Base-by-base conservation (phyloP, 1,140 invertebrate genomes). In the Pseudomyrmex sp. region DNA sequence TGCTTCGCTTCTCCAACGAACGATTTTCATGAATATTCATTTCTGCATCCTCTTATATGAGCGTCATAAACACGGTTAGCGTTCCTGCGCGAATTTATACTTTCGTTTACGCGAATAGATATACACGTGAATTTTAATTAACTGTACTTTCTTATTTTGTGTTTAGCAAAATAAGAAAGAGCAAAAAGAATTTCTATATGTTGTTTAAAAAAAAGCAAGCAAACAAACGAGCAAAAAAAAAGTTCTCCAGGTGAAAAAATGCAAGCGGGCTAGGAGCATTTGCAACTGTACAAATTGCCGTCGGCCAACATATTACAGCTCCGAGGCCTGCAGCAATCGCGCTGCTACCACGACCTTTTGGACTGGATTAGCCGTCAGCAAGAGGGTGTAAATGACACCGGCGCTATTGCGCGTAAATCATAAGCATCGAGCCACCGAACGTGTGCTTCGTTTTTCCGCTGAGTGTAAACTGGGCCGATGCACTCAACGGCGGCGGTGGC, bases 371-470 rank as follows among this genome's bases (percentile, higher is more conserved):
- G 87, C 88, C 91, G 86, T 83, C 80, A 88, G 89, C 83, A 87
- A 35, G 35, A 35, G 91, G 91, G 88, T 92, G 91, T 92, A 92
- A 92, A 92, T 90, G 91, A 90, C 88, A 90, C 76, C 82, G 88
- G 84, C 86, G 50, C 85, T 86, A 91, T 90, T 84, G 77, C 86
- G 66, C 86, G 83, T 92, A 92, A 92, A 92, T 92, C 91, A 92
- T 90, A 61, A 26, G n/a, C 63, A 44, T 76, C 66, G 73, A 23
- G 18, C 7, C 9, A 18, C 20, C 46, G 18, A 52, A 74, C 44
- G 84, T 83, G 56, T 50, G 46, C 48, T 23, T 46, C 20, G n/a
- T 65, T 75, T 54, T 68, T 46, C 66, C 15, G 23, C 18, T 70
- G 35, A 84, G 61, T 58, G 35, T 35, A 35, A 35, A 35, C 35